These are phyloP conservation scores for Eriocheir sinensis DNA, from an alignment of 1,140 invertebrate genomes.

Conservation along the genomic window DNA sequence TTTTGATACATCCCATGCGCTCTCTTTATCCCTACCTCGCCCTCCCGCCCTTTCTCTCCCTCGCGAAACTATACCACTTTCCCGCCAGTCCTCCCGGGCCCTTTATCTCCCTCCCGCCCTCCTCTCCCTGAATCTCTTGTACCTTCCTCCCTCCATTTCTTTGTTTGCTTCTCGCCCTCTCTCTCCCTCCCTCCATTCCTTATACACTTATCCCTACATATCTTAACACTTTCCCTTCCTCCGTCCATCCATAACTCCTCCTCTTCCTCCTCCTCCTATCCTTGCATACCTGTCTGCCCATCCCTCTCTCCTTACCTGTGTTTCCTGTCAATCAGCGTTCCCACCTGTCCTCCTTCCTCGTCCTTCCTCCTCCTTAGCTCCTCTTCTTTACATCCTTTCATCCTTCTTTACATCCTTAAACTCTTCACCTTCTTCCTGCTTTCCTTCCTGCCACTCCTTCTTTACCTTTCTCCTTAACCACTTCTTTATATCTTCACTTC, in stretches of 20 bases:
- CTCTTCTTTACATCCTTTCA: not conserved
- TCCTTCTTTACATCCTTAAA: no score
- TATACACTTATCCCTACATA: no score
- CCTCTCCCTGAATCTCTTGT: not conserved
- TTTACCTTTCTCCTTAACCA: not conserved
- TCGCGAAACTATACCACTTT: no score
- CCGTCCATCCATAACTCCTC: no score
- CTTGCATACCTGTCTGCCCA: no score
- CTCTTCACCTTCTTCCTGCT: no score
- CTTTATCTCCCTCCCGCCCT: not conserved
- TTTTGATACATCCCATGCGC: not conserved
- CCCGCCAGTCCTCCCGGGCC: no score
- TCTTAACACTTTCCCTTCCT: not conserved
- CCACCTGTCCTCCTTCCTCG: not conserved
- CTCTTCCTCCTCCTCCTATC: not conserved
- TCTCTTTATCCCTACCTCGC: not conserved
- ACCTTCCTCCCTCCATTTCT: not conserved
- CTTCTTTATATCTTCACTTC: not conserved
- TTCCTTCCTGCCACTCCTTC: not conserved
- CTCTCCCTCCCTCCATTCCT: not conserved
- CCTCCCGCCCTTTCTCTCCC: not conserved
- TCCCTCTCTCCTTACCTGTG: no score
- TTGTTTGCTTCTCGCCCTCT: not conserved
- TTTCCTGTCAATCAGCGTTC: no score
- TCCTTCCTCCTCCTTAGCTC: no score